A percentile compares a stretch with the other conserved stretches of the same genome.
Conservation (phyloP, 2,888 invertebrate species). For the Colostygia pectinataria region DNA sequence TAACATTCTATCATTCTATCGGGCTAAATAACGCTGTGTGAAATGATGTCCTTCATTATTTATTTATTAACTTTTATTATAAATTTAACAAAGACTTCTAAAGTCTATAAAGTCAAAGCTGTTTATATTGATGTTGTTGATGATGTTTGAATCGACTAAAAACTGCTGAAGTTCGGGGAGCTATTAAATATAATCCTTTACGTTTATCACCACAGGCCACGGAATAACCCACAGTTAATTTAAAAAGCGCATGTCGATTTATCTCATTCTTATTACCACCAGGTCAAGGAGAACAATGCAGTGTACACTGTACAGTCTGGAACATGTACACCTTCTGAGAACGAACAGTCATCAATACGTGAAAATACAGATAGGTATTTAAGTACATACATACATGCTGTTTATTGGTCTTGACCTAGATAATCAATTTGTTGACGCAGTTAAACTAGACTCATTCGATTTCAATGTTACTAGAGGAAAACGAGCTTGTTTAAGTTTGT, state of each 20-base stretch:
- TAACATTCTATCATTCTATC: too few species aligned
- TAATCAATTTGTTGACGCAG: conserved; percentile 5
- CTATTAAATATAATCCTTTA: conserved; percentile 9
- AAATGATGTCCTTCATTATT: too few species aligned
- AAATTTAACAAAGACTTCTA: too few species aligned
- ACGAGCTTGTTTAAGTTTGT: too few species aligned
- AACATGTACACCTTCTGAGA: conserved; percentile 29
- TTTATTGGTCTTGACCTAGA: conserved; percentile 24
- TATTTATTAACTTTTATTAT: too few species aligned
- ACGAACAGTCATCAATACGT: conserved; percentile 25
- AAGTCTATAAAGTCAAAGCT: too few species aligned
- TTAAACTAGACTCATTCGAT: background rate
- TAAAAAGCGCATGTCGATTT: background rate
- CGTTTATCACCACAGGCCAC: conserved; percentile 12
- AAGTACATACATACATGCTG: too few species aligned
- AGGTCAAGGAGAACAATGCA: conserved; percentile 45
- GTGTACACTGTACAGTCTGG: too few species aligned
- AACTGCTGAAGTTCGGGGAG: too few species aligned
- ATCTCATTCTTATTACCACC: conserved; percentile 14
- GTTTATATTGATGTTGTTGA: too few species aligned
- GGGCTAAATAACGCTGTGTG: too few species aligned
- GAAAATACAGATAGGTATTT: conserved; percentile 17
- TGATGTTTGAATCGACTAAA: too few species aligned
- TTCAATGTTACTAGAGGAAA: background rate
- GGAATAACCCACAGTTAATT: background rate